A percentile compares a stretch with the other conserved stretches of the same genome.
phyloP scores from a whole-genome alignment of 2,797 vertebrate species.

The Meriones psammophilus region DNA sequence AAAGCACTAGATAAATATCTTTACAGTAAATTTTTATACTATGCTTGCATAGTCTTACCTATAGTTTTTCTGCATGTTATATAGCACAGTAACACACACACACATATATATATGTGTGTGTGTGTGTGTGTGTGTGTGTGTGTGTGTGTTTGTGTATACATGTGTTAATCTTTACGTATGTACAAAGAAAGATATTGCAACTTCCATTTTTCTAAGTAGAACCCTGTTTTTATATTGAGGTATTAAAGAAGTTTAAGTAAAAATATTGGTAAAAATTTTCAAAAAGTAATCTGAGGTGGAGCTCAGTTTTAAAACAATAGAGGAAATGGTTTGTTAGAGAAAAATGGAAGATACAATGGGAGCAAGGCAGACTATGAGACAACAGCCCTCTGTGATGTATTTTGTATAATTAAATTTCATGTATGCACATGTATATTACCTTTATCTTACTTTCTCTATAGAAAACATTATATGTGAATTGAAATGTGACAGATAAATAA shows the following conservation, averaged over 20 bases:
- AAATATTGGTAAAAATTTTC: background rate
- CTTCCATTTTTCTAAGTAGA: background rate
- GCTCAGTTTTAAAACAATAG: background rate
- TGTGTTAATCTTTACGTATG: background rate
- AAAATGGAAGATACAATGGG: background rate
- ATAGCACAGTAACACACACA: background rate
- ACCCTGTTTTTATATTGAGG: background rate
- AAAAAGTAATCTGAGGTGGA: background rate
- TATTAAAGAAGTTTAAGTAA: background rate
- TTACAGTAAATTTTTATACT: background rate
- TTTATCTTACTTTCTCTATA: constrained; percentile 27
- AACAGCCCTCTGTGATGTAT: background rate
- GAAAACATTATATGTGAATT: background rate
- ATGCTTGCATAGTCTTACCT: background rate
- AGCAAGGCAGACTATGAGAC: background rate
- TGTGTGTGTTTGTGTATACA: background rate
- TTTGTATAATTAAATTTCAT: background rate
- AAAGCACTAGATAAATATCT: background rate
- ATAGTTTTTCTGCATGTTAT: background rate
- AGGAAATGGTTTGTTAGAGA: background rate
- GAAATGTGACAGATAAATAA: background rate
- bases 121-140: background rate
- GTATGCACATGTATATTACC: background rate
- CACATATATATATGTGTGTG: background rate
- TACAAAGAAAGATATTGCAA: background rate